Evolutionary conservation across 2,888 invertebrate species (phyloP).

Genomic region (Icerya purchasi): DNA sequence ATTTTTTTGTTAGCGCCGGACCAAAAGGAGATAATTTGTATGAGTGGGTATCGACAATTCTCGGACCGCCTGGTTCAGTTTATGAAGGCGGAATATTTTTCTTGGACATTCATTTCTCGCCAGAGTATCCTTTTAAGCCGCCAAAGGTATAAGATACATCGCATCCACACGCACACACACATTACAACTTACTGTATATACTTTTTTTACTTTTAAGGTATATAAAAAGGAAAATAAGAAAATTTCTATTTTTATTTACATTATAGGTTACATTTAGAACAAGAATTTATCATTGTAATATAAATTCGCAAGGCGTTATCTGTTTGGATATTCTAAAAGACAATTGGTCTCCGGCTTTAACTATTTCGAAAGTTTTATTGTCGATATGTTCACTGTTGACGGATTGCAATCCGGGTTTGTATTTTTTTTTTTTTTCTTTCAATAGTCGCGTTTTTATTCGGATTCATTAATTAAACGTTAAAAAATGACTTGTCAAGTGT

Average conservation of each 20-base stretch:
- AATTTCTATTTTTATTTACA: slow-evolving; percentile 14
- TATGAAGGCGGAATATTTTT: slow-evolving; percentile 98
- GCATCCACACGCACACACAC: too few species aligned
- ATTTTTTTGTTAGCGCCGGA: slow-evolving; percentile 50
- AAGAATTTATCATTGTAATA: slow-evolving; percentile 97
- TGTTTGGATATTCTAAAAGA: slow-evolving; percentile 95
- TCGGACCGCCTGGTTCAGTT: slow-evolving; percentile 90
- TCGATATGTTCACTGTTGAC: slow-evolving; percentile 95
- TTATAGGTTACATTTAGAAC: slow-evolving; percentile 74
- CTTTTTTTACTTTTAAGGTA: too few species aligned
- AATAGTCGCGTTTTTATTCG: too few species aligned
- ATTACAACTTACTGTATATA: too few species aligned
- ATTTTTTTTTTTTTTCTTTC: not conserved
- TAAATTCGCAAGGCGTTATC: slow-evolving; percentile 95
- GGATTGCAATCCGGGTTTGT: slow-evolving; percentile 90
- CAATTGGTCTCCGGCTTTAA: slow-evolving; percentile 97
- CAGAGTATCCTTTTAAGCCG: slow-evolving; percentile 94
- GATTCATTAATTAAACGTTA: too few species aligned
- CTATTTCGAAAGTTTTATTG: slow-evolving; percentile 89
- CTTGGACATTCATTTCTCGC: slow-evolving; percentile 88
- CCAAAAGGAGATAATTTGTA: slow-evolving; percentile 95
- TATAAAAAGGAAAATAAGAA: too few species aligned
- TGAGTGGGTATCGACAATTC: slow-evolving; percentile 90
- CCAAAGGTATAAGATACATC: slow-evolving; percentile 90
- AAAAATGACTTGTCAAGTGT: too few species aligned